phyloP scores from a whole-genome alignment of 2,113 vertebrate species.

The Heterochromis multidens region DNA sequence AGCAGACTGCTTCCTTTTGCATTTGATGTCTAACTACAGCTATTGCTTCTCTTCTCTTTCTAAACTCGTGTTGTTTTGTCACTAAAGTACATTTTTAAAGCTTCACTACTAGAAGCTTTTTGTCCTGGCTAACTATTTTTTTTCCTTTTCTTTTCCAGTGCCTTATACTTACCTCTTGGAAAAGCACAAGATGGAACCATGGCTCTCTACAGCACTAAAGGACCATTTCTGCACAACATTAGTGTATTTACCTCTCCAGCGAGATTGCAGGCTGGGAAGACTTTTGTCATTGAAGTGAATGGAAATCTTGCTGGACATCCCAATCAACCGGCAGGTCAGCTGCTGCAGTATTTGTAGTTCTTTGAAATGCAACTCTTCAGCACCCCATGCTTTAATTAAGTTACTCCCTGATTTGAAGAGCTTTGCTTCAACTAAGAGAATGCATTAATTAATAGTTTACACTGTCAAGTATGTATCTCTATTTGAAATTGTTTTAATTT shows the following conservation, averaged over 20 bases:
- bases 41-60: neutral
- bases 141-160: neutral
- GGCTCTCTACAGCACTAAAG: slow-evolving; percentile 47
- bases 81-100: neutral
- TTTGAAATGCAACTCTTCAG: neutral
- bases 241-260: slow-evolving; percentile 18
- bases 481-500: neutral
- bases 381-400: neutral
- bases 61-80: neutral
- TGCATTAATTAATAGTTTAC: neutral
- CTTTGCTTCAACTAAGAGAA: neutral
- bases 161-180: slow-evolving; percentile 22
- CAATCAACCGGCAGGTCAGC: slow-evolving; percentile 56
- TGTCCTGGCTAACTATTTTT: neutral
- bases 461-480: neutral
- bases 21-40: neutral
- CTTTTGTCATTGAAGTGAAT: slow-evolving; percentile 46
- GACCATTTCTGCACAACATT: slow-evolving; percentile 46
- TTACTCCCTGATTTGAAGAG: neutral
- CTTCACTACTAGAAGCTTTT: neutral
- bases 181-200: neutral
- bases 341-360: neutral
- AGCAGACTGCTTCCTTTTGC: neutral
- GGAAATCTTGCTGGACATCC: slow-evolving; percentile 49
- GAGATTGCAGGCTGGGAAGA: slow-evolving; percentile 31